Conservation (phyloP, 2,797 vertebrate genomes). For the Hypotaenidia philippensis region DNA sequence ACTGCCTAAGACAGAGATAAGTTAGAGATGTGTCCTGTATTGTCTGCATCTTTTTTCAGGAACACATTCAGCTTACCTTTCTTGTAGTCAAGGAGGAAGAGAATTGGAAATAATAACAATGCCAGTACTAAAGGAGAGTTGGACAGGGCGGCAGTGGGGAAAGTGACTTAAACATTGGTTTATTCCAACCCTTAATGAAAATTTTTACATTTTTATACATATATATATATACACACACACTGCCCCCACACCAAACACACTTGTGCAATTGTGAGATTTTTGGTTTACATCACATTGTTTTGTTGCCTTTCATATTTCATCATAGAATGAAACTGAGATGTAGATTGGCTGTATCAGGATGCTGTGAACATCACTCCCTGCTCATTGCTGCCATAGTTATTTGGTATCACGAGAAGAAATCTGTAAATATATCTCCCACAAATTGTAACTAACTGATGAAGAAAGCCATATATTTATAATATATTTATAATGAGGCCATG, state of each 20-base stretch:
- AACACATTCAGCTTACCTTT: too few species aligned
- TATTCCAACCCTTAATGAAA: not conserved
- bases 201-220: not conserved
- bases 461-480: not conserved
- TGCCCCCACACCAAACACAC: not conserved
- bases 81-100: too few species aligned
- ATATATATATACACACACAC: not conserved
- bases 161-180: not conserved
- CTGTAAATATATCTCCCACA: not conserved
- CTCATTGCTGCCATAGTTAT: not conserved
- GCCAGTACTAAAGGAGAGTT: not conserved
- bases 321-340: conserved; percentile 1
- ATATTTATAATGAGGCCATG: not conserved
- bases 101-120: not conserved
- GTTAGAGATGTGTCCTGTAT: too few species aligned
- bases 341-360: not conserved
- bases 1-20: not conserved
- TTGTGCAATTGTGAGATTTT: not conserved
- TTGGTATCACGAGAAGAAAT: not conserved
- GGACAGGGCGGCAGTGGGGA: not conserved
- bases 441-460: not conserved
- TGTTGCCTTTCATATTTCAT: not conserved
- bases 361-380: not conserved
- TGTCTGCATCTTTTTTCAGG: too few species aligned
- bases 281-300: not conserved